Evolutionary conservation across 2,797 vertebrate genomes (phyloP).

Genomic region (Pseudomugil gertrudae): DNA sequence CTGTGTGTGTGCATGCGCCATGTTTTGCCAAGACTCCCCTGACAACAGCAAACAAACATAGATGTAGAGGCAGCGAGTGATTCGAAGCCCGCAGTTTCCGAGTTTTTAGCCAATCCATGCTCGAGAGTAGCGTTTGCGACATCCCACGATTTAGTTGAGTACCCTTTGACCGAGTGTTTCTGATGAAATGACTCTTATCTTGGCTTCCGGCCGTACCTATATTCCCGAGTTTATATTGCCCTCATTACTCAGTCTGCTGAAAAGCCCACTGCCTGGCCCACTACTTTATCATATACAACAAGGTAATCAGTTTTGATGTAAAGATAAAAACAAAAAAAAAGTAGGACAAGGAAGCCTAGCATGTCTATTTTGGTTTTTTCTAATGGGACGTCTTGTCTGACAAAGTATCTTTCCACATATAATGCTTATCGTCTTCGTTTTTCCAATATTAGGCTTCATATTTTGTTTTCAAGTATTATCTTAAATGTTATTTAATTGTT

Average conservation of each 20-base stretch:
- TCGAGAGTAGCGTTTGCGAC: conserved; percentile 23
- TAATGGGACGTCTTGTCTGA: background rate
- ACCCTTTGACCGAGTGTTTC: conserved; percentile 59
- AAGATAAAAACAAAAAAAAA: conserved; percentile 56
- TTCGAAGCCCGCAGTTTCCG: conserved; percentile 38
- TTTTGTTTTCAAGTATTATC: background rate
- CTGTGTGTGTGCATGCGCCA: conserved; percentile 33
- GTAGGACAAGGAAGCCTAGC: conserved; percentile 46
- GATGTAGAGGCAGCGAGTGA: conserved; percentile 46
- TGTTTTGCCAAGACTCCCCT: conserved; percentile 74
- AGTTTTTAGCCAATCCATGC: conserved; percentile 56
- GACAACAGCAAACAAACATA: conserved; percentile 76
- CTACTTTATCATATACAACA: conserved; percentile 68
- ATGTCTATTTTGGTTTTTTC: conserved; percentile 1
- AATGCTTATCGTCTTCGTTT: background rate
- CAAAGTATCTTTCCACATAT: background rate
- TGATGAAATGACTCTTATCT: conserved; percentile 71
- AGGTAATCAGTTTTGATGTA: conserved; percentile 50
- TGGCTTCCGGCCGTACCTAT: conserved; percentile 62
- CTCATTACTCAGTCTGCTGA: conserved; percentile 66
- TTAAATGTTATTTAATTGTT: background rate
- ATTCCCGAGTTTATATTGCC: conserved; percentile 74
- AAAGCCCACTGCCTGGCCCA: conserved; percentile 67
- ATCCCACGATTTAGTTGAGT: conserved; percentile 41
- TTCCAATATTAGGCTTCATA: too few species aligned